phyloP scores from a whole-genome alignment of 2,888 invertebrate genomes.

The Drosophila falleni region DNA sequence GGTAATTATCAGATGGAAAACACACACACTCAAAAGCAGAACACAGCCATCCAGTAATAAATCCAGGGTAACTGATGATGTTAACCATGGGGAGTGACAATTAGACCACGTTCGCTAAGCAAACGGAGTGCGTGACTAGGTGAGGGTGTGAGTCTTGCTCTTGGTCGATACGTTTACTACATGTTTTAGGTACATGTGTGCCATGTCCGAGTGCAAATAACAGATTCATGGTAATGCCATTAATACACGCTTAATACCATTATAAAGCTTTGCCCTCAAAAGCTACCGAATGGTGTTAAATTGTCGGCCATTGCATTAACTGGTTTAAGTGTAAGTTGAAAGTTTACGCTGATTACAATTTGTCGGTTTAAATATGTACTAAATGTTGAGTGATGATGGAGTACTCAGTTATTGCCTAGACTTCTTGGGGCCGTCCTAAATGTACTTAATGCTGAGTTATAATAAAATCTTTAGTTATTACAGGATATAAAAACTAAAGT shows the following conservation, averaged over 20 bases:
- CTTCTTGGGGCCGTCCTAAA: background rate
- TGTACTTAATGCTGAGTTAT: background rate
- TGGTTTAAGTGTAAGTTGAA: background rate
- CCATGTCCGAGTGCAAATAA: slow-evolving; percentile 54
- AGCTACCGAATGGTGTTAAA: slow-evolving; percentile 44
- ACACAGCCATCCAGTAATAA: background rate
- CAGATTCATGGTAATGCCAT: slow-evolving; percentile 75
- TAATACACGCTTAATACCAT: slow-evolving; percentile 69
- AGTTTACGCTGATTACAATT: slow-evolving; percentile 27
- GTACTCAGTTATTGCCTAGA: background rate
- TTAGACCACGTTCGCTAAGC: slow-evolving; percentile 48
- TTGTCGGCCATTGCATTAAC: slow-evolving; percentile 32
- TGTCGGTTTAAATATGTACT: background rate
- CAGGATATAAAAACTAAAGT: background rate
- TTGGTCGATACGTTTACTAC: slow-evolving; percentile 16
- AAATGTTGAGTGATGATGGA: background rate
- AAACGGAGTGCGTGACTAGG: slow-evolving; percentile 39
- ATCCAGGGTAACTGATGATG: slow-evolving; percentile 11
- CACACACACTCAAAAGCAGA: background rate
- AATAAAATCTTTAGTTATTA: background rate
- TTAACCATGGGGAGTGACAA: slow-evolving; percentile 34
- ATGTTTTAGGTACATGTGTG: slow-evolving; percentile 11
- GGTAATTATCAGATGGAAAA: slow-evolving; percentile 52
- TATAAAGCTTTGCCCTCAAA: slow-evolving; percentile 62
- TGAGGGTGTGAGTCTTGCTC: background rate